A percentile compares a stretch with the other conserved stretches of the same genome.
Evolutionary conservation across 2,888 invertebrate genomes (phyloP).

Genomic region (Tigriopus californicus): DNA sequence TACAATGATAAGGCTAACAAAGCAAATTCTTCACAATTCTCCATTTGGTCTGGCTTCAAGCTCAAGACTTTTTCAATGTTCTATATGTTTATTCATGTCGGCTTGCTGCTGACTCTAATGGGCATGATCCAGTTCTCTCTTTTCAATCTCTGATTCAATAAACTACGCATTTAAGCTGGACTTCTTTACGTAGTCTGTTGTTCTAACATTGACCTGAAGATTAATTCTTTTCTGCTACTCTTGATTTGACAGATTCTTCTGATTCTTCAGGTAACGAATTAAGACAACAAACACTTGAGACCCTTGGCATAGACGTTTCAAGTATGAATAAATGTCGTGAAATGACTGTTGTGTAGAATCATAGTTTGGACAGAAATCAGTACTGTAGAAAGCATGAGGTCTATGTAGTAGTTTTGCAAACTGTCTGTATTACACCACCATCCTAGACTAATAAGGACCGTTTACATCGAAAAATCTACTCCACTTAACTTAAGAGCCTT

Average conservation of each 20-base stretch:
- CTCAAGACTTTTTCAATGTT: background rate
- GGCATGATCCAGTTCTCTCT: no score
- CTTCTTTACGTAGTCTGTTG: no score
- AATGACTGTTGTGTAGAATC: background rate
- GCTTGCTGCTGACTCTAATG: background rate
- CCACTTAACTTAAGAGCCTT: no score
- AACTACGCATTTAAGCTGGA: no score
- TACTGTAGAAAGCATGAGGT: background rate
- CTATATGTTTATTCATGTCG: background rate
- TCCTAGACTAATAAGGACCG: no score
- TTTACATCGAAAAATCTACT: no score
- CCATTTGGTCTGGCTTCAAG: background rate
- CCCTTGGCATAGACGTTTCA: background rate
- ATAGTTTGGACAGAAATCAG: background rate
- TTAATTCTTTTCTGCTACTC: slow-evolving; percentile 4
- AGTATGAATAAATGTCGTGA: background rate
- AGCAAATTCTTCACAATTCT: no score
- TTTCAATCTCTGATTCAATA: no score
- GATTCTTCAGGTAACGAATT: slow-evolving; percentile 13
- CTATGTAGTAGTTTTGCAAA: background rate
- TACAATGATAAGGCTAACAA: background rate
- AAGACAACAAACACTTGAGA: background rate
- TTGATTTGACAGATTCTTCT: slow-evolving; percentile 5
- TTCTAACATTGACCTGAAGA: no score
- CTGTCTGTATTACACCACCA: background rate